These are phyloP conservation scores for Littorina saxatilis DNA, from an alignment of 1,140 invertebrate species.

Conservation along the genomic window DNA sequence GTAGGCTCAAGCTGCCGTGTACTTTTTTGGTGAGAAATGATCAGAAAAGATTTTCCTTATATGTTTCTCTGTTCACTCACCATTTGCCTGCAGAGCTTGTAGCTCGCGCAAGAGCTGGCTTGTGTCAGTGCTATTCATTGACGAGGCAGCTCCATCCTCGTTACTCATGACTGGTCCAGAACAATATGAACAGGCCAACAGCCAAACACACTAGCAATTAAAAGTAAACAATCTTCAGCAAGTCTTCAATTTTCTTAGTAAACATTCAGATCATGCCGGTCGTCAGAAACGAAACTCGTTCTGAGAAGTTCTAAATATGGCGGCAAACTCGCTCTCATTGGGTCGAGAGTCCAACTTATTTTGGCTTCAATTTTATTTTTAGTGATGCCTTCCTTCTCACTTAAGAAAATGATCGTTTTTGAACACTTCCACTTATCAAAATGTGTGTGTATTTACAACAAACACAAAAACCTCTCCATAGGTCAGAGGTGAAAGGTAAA, in stretches of 20 bases:
- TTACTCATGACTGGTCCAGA: constrained; percentile 27
- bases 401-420: no score
- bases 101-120: constrained; percentile 47
- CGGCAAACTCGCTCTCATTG: constrained; percentile 37
- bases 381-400: no score
- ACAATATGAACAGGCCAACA: background rate
- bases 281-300: constrained; percentile 32
- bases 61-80: constrained; percentile 9
- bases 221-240: constrained; percentile 8
- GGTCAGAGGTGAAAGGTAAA: background rate
- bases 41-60: no score
- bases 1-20: no score
- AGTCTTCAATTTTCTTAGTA: no score
- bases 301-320: constrained; percentile 43
- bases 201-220: background rate
- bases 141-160: constrained; percentile 30
- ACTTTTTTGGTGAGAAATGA: no score
- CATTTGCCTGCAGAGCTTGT: constrained; percentile 26
- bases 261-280: constrained; percentile 23
- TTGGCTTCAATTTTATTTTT: no score
- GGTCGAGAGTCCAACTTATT: constrained; percentile 23
- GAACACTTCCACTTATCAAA: background rate
- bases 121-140: constrained; percentile 49
- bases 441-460: background rate
- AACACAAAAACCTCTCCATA: background rate